Conservation (phyloP, 2,113 vertebrate genomes). For the Psilopsiagon aymara region DNA sequence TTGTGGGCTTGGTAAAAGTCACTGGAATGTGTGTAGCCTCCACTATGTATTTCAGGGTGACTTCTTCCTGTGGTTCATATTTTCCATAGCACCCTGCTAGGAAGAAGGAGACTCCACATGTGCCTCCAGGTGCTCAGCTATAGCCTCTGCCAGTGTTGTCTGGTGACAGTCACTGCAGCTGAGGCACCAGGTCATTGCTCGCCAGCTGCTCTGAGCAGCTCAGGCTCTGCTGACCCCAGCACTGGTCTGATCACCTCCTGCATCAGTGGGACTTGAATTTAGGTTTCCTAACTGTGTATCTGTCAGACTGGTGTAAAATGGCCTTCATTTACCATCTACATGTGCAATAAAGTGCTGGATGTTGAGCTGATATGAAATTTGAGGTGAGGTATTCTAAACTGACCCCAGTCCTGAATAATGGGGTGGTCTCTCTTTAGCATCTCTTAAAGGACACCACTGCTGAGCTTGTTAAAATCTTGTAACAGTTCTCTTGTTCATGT, state of each 20-base stretch:
- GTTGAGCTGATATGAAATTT: neutral
- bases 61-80: neutral
- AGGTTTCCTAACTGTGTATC: neutral
- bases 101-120: neutral
- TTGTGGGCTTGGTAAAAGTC: constrained; percentile 4
- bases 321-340: neutral
- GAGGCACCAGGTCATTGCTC: neutral
- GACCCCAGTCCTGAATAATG: neutral
- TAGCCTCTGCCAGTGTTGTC: neutral
- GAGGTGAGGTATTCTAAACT: neutral
- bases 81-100: neutral
- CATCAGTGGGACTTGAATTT: neutral
- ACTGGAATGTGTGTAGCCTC: constrained; percentile 10
- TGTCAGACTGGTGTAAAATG: neutral
- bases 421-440: neutral
- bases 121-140: neutral
- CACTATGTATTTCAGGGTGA: neutral
- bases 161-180: neutral
- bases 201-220: neutral
- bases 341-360: neutral
- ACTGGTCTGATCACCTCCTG: neutral
- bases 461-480: constrained; percentile 27
- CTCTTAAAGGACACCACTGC: neutral
- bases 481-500: neutral
- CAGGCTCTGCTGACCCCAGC: neutral